phyloP scores from a whole-genome alignment of 1,140 invertebrate genomes.

The Bemisia tabaci region DNA sequence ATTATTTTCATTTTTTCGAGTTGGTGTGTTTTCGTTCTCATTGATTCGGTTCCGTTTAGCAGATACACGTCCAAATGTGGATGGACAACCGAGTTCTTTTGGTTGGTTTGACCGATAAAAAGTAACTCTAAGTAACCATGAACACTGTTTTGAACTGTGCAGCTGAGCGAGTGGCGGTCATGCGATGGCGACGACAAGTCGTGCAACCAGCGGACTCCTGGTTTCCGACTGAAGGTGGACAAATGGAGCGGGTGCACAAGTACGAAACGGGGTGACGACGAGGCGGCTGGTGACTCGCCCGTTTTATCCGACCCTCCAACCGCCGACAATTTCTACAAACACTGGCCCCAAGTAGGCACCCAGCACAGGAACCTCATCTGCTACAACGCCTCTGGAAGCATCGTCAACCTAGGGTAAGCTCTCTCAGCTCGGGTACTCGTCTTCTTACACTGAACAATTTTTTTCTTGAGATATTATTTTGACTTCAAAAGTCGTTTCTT shows the following conservation, averaged over 20 bases:
- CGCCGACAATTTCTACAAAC: conserved; percentile 25
- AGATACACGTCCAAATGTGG: too few species aligned
- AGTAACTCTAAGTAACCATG: too few species aligned
- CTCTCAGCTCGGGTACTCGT: too few species aligned
- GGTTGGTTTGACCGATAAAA: too few species aligned
- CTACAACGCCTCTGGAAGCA: conserved; percentile 23
- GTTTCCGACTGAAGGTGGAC: conserved; percentile 22
- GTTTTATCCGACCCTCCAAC: conserved; percentile 7
- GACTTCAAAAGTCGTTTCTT: too few species aligned
- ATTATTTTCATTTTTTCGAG: too few species aligned
- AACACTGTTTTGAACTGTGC: too few species aligned
- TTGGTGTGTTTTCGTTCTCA: too few species aligned
- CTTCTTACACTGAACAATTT: too few species aligned
- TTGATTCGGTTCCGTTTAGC: too few species aligned
- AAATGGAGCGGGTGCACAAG: conserved; percentile 23
- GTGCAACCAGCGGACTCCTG: conserved; percentile 10
- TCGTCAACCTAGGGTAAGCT: conserved; percentile 25
- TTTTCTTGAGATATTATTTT: too few species aligned
- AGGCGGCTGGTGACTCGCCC: conserved; percentile 5
- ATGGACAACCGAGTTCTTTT: too few species aligned
- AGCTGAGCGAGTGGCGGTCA: conserved; percentile 27
- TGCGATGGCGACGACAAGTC: conserved; percentile 22
- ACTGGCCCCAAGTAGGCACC: conserved; percentile 30
- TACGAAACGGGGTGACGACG: conserved; percentile 4
- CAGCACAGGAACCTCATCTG: conserved; percentile 29